Base-by-base conservation (phyloP, 2,113 vertebrate species). In the Asarcornis scutulata region DNA sequence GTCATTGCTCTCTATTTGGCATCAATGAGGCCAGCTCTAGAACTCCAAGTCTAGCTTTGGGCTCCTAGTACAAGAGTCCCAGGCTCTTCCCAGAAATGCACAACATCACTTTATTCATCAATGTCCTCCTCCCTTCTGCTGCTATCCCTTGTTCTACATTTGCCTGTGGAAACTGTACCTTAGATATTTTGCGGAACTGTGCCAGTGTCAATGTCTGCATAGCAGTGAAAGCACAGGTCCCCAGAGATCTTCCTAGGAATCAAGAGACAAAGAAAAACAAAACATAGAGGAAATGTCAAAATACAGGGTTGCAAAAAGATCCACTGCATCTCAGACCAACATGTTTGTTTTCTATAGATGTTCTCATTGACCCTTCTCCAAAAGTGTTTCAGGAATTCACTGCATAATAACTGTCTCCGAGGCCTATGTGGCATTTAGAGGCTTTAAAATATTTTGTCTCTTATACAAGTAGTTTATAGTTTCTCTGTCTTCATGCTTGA, bases 351-450 rank as follows among this genome's bases (percentile, higher is more conserved):
- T 53, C 67, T 79, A 23, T 36, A 83, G 74, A 84, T 73, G 31
- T 7, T 89, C 34, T 62, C 23, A 50, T 91, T 91, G 81, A 75
- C 9, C 25, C 3, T 72, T 14, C 22, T 86, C 31, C 78, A 89
- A 90, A 85, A 73, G 26, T 66, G 13, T 66, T 86, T 76, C 72
- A 46, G 78, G 76, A 48, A 74, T 59, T 83, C 16, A 10, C 27
- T 31, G 34, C 64, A 74, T 86, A 97, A 95, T 86, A 90, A 88
- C 60, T 67, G 31, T 46, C 38, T 89, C 62, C 50, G 48, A 92
- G 34, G 67, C 38, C 67, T 83, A 72, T 23, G 42, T 17, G 4
- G 38, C 38, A 94, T 86, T 97, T 59, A 86, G 88, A 56, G 31
- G 31, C 85, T 84, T 95, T 73, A 62, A 89, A 95, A 91, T 87